These are phyloP conservation scores for Protobothrops flavoviridis DNA, from an alignment of 2,113 vertebrate genomes.

Conservation along the genomic window DNA sequence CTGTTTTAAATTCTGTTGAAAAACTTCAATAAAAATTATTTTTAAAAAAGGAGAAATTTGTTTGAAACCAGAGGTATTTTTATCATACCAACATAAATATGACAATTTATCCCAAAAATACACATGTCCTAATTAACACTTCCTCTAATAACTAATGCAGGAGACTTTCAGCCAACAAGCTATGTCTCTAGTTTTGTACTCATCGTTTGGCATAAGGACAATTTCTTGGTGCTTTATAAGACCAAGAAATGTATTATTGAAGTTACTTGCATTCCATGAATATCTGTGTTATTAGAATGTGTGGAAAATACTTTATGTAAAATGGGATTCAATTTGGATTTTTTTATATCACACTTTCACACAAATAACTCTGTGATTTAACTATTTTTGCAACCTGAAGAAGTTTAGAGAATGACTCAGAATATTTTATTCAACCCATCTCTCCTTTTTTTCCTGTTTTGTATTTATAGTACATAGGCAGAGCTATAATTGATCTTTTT, in stretches of 20 bases:
- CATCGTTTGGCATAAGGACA: background rate
- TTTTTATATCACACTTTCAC: background rate
- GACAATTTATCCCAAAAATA: background rate
- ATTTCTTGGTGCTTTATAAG: background rate
- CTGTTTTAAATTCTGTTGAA: background rate
- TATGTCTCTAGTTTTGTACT: background rate
- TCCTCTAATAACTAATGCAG: background rate
- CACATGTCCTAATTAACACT: background rate
- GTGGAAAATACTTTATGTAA: background rate
- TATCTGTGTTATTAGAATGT: background rate
- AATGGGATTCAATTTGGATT: background rate
- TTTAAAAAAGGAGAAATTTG: background rate
- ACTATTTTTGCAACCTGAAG: background rate
- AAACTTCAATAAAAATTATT: background rate
- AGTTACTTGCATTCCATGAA: constrained; percentile 3
- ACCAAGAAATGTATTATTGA: constrained; percentile 3
- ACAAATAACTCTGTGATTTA: constrained; percentile 1
- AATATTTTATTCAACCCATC: background rate
- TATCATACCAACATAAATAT: background rate
- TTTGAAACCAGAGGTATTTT: background rate
- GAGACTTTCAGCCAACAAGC: background rate
- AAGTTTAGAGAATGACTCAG: background rate
- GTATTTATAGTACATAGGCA: background rate
- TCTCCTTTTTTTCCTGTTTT: background rate
- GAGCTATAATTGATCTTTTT: background rate